Conservation (phyloP, 2,113 vertebrate species). For the Litocranius walleri region DNA sequence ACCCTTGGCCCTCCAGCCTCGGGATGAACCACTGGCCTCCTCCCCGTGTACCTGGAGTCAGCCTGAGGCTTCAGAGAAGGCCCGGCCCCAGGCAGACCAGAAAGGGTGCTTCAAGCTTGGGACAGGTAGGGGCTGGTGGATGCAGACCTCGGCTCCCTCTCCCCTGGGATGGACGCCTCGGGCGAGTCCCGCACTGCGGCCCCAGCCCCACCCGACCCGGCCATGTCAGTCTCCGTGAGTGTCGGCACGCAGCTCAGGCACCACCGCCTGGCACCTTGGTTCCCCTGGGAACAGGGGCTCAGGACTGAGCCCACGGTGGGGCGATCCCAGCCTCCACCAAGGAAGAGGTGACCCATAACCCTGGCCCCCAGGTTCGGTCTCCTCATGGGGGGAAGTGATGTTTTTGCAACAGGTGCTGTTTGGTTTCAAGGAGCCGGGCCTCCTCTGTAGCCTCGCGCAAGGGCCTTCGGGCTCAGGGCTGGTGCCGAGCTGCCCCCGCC, state of each 20-base stretch:
- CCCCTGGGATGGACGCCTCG: neutral
- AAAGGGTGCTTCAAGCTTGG: rapidly evolving
- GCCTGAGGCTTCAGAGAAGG: neutral
- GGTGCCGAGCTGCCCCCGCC: rapidly evolving
- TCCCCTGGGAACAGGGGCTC: neutral
- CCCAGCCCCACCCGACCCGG: rapidly evolving
- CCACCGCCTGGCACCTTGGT: rapidly evolving
- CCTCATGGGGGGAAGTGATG: neutral
- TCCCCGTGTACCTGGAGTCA: neutral
- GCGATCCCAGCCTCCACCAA: rapidly evolving
- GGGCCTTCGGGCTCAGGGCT: neutral
- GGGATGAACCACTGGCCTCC: neutral
- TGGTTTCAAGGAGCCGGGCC: neutral
- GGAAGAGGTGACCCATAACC: rapidly evolving
- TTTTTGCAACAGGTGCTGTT: rapidly evolving
- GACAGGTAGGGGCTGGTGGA: neutral
- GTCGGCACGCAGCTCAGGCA: rapidly evolving
- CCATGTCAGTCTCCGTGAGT: neutral
- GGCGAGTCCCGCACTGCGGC: rapidly evolving
- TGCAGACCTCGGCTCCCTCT: rapidly evolving
- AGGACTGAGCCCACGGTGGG: rapidly evolving
- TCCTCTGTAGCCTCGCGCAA: rapidly evolving
- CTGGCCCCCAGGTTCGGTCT: neutral
- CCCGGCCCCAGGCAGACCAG: neutral
- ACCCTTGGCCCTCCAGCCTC: neutral